Evolutionary conservation across 2,888 invertebrate species (phyloP), one percentile per base, ranked within the genome.

Genomic region (Copidosoma aretas): DNA sequence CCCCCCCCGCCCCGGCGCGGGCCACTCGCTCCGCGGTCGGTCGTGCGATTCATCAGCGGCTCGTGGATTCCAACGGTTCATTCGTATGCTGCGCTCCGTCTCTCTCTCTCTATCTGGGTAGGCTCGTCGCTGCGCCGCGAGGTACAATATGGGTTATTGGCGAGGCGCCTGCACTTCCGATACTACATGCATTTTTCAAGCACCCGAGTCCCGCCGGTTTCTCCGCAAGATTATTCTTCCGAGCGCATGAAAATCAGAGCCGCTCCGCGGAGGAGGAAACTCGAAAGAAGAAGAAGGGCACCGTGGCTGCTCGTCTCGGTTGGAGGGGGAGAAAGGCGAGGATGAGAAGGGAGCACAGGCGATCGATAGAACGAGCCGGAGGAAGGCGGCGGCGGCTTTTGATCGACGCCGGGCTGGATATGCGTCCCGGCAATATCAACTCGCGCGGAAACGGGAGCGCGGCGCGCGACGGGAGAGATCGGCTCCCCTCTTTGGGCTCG

Each of bases 401-500:
- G 72, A 72, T 72, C 67, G 72, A 70, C 67, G 57, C 67, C 64
- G 62, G 70, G 67, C 67, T 70, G n/a, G n/a, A n/a, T n/a, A n/a
- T n/a, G n/a, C n/a, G 67, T 70, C 70, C 72, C 64, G 67, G 72
- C 67, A 72, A 67, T 70, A 72, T 72, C 70, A 72, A 72, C 72
- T 67, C 67, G 64, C 59, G 71, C 67, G 71, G 70, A 72, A 72
- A 70, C 71, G 67, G 64, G 67, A 72, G 70, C 64, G 67, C 64
- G 70, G 69, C 67, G 41, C 41, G 41, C 41, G 41, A 14, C 8
- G 41, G 14, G 43, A 64, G 70, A 72, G 70, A 72, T 72, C 70
- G 72, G 70, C 72, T 70, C 49, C 67, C 17, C 10, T 32, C n/a
- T n/a, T 32, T n/a, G 51, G 21, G 60, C 46, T 60, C 51, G 19